Base-by-base conservation (phyloP, 2,797 vertebrate genomes). In the Loriculus beryllinus region DNA sequence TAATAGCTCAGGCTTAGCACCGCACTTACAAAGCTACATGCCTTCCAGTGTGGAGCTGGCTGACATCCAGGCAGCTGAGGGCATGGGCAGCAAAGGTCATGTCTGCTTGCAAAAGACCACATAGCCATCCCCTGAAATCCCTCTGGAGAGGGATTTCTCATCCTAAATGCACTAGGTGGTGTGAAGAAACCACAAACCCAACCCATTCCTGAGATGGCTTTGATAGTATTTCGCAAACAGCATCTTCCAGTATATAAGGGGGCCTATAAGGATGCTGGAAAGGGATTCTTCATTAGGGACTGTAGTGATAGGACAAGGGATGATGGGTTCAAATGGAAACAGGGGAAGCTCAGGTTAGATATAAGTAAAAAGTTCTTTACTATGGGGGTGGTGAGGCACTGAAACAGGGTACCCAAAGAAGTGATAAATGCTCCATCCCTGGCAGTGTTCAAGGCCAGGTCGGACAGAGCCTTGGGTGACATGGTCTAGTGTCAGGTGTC, bases 1-100 rank as follows among this genome's bases (percentile, higher is more conserved):
- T 84, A 74, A 90, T 48, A 37, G 69, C 69, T 35, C 42, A 15
- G 40, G 82, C 87, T 82, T 8, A 90, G 76, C 76, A 45, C 62
- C 49, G 47, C 1, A 2, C 76, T 91, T 87, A 83, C 91, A 92
- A 33, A 92, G 77, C 72, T 26, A 43, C n/a, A 75, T 75, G 83
- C 75, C 86, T 85, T 39, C 62, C 33, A 67, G 43, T 2, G 22
- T 5, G 1, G 85, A 62, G 65, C 90, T 96, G 95, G 96, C 95
- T 51, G 79, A 52, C 35, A 11, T 71, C 92, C 95, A 96, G 79
- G 35, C 71, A 90, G 81, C 77, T 35, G 51, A 93, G 81, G 56
- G 68, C 16, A 87, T 4, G 1, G 79, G 69, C 88, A 83, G 8
- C 13, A 63, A 94, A 96, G 90, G 95, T 96, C 93, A 45, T 2